Conservation (phyloP, 1,140 invertebrate genomes). For the Caenorhabditis inopinata region DNA sequence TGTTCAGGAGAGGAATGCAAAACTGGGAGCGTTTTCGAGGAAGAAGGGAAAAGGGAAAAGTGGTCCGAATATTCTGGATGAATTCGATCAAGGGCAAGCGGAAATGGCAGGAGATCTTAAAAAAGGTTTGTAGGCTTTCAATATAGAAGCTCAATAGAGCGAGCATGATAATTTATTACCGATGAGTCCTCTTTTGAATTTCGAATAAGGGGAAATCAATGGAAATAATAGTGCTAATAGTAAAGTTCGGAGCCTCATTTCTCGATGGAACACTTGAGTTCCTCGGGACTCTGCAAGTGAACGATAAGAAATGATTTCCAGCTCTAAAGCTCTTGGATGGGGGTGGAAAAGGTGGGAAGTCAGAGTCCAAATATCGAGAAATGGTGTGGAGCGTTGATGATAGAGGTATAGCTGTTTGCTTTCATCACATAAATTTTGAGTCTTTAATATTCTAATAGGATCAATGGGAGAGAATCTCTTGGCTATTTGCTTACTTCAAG, state of each 20-base stretch:
- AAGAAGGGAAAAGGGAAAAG: conserved; percentile 53
- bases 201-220: too few relatives aligned
- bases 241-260: too few relatives aligned
- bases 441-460: not conserved
- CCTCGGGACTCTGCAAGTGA: not conserved
- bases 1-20: conserved; percentile 45
- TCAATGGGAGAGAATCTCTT: conserved; percentile 35
- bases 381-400: conserved; percentile 46
- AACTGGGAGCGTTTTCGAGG: conserved; percentile 41
- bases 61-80: conserved; percentile 49
- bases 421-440: not conserved
- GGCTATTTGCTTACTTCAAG: conserved; percentile 18
- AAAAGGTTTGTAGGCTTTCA: too few relatives aligned
- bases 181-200: too few relatives aligned
- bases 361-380: conserved; percentile 44
- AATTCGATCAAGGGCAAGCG: conserved; percentile 46
- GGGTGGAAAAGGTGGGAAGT: conserved; percentile 45
- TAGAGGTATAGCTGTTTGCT: not conserved
- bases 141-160: too few relatives aligned
- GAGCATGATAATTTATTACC: too few relatives aligned
- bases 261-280: too few relatives aligned
- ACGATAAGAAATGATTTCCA: not conserved
- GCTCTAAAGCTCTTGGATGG: conserved; percentile 45
- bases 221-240: too few relatives aligned
- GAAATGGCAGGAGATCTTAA: conserved; percentile 46